Evolutionary conservation across 2,888 invertebrate species (phyloP), one percentile per base, ranked within the genome.

Genomic region (Pharmacophagus antenor): DNA sequence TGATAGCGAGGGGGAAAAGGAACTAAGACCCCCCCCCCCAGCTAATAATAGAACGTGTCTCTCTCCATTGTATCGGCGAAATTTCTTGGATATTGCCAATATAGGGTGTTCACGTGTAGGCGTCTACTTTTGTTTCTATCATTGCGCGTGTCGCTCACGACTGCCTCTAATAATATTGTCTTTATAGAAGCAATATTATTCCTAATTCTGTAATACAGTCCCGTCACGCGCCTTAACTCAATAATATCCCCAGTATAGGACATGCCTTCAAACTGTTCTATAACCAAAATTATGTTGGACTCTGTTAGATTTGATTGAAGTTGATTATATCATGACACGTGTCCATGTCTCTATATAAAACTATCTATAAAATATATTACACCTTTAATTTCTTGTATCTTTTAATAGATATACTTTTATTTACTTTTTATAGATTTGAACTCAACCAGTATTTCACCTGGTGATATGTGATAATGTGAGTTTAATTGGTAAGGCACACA

Each of bases 61-160:
- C 81, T 83, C 82, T 83, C 81, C 76, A 80, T 87, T 85, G 87
- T 88, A 86, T 86, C 80, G 83, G 77, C 68, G 77, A 82, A 82
- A 82, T 84, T 84, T 85, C 88, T 85, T 85, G 84, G 85, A 86
- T 88, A 89, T 89, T 88, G 87, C 81, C 88, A 88, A 88, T 90
- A 87, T 82, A 77, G 77, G 74, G 76, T 77, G 84, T 78, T 85
- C 85, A 82, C 84, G 85, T 84, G 85, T 77, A 77, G 69, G 70
- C 78, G 65, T 72, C n/a, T n/a, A 76, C 77, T 85, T 84, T 87
- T 85, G 85, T 88, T 84, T 86, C 81, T 81, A 74, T 78, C 77
- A 78, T 74, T 80, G 77, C 70, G 70, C 49, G 62, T 64, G 72
- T 72, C 75, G 70, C 72, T 65, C 69, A 67, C 68, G 65, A 59